Evolutionary conservation across 2,888 invertebrate genomes (phyloP).

Genomic region (Slavum lentiscoides): DNA sequence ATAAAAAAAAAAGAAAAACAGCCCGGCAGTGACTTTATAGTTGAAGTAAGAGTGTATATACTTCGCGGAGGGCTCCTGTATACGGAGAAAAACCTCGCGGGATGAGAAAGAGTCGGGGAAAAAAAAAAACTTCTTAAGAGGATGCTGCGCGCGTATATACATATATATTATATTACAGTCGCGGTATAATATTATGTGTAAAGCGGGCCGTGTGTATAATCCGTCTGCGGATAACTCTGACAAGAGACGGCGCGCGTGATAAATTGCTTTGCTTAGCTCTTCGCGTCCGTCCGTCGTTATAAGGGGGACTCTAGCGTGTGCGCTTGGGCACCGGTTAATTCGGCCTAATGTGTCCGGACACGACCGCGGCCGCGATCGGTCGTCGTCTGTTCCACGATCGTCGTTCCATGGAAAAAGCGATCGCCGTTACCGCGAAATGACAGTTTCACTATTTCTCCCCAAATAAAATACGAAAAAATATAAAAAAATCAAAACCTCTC

Average conservation of each 20-base stretch:
- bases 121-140: constrained; percentile 38
- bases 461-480: too few relatives aligned
- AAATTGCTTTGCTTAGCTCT: constrained; percentile 2
- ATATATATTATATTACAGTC: too few relatives aligned
- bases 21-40: constrained; percentile 16
- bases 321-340: constrained; percentile 3
- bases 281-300: not conserved
- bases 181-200: too few relatives aligned
- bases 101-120: not conserved
- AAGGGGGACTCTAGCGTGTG: not conserved
- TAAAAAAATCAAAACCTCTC: too few relatives aligned
- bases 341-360: not conserved
- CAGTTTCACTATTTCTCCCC: too few relatives aligned
- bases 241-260: constrained; percentile 36
- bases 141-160: not conserved
- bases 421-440: too few relatives aligned
- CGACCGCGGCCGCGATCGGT: too few relatives aligned
- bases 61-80: not conserved
- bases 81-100: constrained; percentile 52
- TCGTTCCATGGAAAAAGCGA: too few relatives aligned
- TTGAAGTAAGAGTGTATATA: not conserved
- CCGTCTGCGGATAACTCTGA: constrained; percentile 50
- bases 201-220: constrained; percentile 26
- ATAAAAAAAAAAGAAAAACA: constrained; percentile 17
- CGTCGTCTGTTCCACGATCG: too few relatives aligned